Evolutionary conservation across 2,888 invertebrate species (phyloP), one percentile per base, ranked within the genome.

Genomic region (Hyposoter didymator): DNA sequence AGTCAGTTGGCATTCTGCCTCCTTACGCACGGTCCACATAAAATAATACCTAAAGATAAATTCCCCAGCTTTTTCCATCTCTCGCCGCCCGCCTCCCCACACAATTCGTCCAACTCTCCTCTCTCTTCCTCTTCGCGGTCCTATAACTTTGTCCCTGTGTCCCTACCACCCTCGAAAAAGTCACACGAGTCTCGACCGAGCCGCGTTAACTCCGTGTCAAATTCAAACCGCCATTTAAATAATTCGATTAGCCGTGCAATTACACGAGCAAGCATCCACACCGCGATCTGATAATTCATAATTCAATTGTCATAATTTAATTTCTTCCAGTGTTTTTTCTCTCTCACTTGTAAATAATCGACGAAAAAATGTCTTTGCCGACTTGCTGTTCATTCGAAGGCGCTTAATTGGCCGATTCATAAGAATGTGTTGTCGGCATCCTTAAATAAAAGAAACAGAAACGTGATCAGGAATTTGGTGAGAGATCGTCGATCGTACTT

Each of bases 1-100:
- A 93, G 92, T 93, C 93, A 93, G 93, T 93, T 93, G 92, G 92
- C 93, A 92, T 91, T 91, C 89, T 90, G 92, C 91, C 92, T 90
- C 89, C 89, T 86, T 89, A 84, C 90, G 90, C 89, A 87, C 87
- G 88, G 89, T 86, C 85, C 89, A 64, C 83, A 84, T 87, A 87
- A 87, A 87, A 88, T 88, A 85, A 89, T 88, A 85, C 66, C 83
- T 55, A 47, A 84, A 87, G 81, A 89, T 85, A 82, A 87, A 88
- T 87, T 87, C 82, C 55, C 59, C 45, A 17, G 14, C 12, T 55
- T 83, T 35, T 69, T 52, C 39, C 10, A 8, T 43, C 22, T 22
- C 66, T n/a, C 39, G 22, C 59, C 47, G 73, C 17, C 45, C 64
- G 73, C 17, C 45, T 55, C n/a, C 59, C 22, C 74, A 28, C n/a